These are phyloP conservation scores for Cetoscarus ocellatus DNA, from an alignment of 2,797 vertebrate species.

Conservation along the genomic window DNA sequence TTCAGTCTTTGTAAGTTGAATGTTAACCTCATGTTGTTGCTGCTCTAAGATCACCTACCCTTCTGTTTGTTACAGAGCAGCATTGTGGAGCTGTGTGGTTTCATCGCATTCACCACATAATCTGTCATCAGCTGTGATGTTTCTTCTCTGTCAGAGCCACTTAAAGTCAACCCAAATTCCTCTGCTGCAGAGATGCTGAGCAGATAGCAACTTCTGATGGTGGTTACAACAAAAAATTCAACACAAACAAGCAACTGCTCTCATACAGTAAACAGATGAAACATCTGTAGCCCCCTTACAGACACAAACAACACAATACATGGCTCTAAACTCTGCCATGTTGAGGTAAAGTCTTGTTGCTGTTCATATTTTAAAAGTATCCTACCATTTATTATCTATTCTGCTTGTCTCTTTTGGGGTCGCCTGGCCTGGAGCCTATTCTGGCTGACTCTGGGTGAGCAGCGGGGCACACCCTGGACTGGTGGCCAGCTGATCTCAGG, in stretches of 20 bases:
- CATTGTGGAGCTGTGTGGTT: constrained; percentile 19
- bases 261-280: constrained; percentile 19
- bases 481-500: too few relatives aligned
- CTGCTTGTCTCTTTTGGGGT: too few relatives aligned
- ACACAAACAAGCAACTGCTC: constrained; percentile 12
- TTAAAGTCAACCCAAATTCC: constrained; percentile 28
- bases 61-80: constrained; percentile 3
- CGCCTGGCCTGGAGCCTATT: too few relatives aligned
- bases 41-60: not conserved
- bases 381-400: too few relatives aligned
- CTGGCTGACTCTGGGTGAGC: too few relatives aligned
- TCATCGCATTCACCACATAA: constrained; percentile 8
- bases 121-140: constrained; percentile 30
- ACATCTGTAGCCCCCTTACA: not conserved
- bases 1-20: not conserved
- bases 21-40: not conserved
- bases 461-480: too few relatives aligned
- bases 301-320: constrained; percentile 11
- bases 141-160: constrained; percentile 3
- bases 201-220: constrained; percentile 48
- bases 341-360: too few relatives aligned
- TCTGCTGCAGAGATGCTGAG: constrained; percentile 15
- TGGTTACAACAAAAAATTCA: constrained; percentile 53
- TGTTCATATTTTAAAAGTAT: too few relatives aligned
- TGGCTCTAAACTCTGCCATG: too few relatives aligned